A percentile compares a stretch with the other conserved stretches of the same genome.
These are phyloP conservation scores for Bungarus multicinctus DNA, from an alignment of 2,113 vertebrate genomes.

Conservation along the genomic window DNA sequence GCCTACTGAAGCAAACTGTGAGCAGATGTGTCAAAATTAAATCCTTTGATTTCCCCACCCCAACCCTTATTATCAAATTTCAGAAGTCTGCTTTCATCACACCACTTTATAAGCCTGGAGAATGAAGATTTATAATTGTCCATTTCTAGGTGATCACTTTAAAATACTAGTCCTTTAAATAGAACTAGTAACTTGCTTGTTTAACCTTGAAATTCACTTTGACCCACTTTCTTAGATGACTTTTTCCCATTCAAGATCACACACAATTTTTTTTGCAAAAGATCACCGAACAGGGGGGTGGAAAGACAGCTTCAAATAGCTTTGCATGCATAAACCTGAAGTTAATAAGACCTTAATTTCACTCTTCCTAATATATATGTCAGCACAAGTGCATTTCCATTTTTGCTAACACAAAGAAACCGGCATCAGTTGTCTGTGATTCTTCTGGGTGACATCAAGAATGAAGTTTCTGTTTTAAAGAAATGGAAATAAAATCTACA, in stretches of 20 bases:
- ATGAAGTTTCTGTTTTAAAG: slow-evolving; percentile 36
- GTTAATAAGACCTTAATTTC: slow-evolving; percentile 54
- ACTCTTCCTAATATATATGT: slow-evolving; percentile 54
- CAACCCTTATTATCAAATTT: background rate
- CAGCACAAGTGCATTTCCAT: slow-evolving; percentile 47
- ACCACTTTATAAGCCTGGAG: background rate
- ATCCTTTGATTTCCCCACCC: background rate
- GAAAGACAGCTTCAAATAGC: slow-evolving; percentile 34
- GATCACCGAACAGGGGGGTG: slow-evolving; percentile 1
- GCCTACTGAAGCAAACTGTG: background rate
- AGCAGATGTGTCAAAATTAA: background rate
- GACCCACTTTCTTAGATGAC: slow-evolving; percentile 21
- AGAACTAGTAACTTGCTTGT: fast-evolving
- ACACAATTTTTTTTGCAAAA: slow-evolving; percentile 39
- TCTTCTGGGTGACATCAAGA: slow-evolving; percentile 30
- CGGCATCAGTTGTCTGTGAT: slow-evolving; percentile 37
- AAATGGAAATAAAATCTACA: slow-evolving; percentile 40
- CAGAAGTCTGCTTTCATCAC: background rate
- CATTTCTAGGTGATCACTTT: background rate
- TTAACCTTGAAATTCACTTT: background rate
- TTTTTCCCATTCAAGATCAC: slow-evolving; percentile 1
- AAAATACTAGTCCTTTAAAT: background rate
- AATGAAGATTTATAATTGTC: background rate
- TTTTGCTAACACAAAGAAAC: slow-evolving; percentile 39
- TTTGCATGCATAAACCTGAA: slow-evolving; percentile 45